Evolutionary conservation across 64 coral and sea anemone genomes (phyloP), one percentile per base, ranked within the genome.

Genomic region (Montipora capricornis): DNA sequence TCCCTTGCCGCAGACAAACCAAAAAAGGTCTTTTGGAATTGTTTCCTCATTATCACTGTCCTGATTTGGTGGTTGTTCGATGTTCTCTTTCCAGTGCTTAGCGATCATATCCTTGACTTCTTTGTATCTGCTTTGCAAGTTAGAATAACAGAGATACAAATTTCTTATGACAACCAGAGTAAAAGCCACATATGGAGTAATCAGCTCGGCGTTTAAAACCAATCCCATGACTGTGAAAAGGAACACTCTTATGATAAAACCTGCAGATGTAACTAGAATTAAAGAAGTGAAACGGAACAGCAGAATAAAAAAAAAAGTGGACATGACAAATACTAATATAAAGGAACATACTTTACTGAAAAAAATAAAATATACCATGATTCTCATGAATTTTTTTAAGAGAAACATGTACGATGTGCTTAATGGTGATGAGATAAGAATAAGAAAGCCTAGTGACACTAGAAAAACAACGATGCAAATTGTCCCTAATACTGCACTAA

Each of bases 81-180:
- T 76, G 37, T 89, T 12, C 29, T 47, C 0, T 83, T 47, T 12
- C 29, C 58, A 76, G 13, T 76, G 44, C 17, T 62, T 81, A 57
- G 79, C 51, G 2, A 81, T 81, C 19, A 81, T 61, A 13, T 11
- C 8, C 57, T 81, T 81, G 51, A 59, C 79, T 29, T 81, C 51
- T 59, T 24, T 81, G 79, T 61, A 81, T 13, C 51, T 81, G 49
- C 8, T 81, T 37, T 81, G 79, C 24, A 81, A 59, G 20, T 81
- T 81, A 22, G 53, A 52, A 60, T 60, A 81, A 81, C 79, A 81
- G 19, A 81, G 79, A 59, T 81, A 14, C 7, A 81, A 2, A 14
- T 81, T 81, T 61, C 49, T 81, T 37, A 19, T 3, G 4, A 81
- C 79, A 16, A 81, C 79, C 49, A 81, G 51, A 11, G 29, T 20